Conservation (phyloP, 2,888 invertebrate genomes). For the Omphaloscelis lunosa region DNA sequence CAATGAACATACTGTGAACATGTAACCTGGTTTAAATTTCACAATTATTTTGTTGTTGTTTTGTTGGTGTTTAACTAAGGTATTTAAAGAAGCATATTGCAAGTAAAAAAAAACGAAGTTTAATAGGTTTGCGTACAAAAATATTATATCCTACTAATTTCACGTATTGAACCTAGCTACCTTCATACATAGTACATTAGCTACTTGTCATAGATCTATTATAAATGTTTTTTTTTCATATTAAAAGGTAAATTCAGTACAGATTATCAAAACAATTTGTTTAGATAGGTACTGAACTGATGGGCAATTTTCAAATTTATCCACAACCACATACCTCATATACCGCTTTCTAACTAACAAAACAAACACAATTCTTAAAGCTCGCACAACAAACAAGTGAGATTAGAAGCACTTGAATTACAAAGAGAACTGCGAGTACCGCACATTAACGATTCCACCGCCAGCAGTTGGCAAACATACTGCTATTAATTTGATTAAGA, state of each 20-base stretch:
- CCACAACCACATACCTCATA: neutral
- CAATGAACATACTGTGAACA: slow-evolving; percentile 1
- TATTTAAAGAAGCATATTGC: neutral
- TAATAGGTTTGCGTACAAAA: too few species aligned
- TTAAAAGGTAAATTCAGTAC: neutral
- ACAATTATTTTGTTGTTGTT: slow-evolving; percentile 24
- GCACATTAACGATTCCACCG: slow-evolving; percentile 55
- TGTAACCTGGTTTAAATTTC: slow-evolving; percentile 9
- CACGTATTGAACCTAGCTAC: too few species aligned
- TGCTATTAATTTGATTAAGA: slow-evolving; percentile 61
- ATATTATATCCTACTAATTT: too few species aligned
- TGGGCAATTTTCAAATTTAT: neutral
- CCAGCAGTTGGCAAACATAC: slow-evolving; percentile 37
- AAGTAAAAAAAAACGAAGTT: too few species aligned
- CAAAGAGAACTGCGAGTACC: slow-evolving; percentile 39
- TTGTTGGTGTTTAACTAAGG: neutral
- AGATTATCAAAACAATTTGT: neutral
- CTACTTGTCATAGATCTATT: too few species aligned
- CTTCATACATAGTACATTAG: too few species aligned
- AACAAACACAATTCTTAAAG: slow-evolving; percentile 26
- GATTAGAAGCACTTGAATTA: slow-evolving; percentile 54
- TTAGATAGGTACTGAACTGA: neutral
- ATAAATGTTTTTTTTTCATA: neutral
- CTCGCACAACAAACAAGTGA: slow-evolving; percentile 39
- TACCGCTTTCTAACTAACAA: neutral